phyloP scores from a whole-genome alignment of 2,113 vertebrate species.

The Heterotilapia buettikoferi region DNA sequence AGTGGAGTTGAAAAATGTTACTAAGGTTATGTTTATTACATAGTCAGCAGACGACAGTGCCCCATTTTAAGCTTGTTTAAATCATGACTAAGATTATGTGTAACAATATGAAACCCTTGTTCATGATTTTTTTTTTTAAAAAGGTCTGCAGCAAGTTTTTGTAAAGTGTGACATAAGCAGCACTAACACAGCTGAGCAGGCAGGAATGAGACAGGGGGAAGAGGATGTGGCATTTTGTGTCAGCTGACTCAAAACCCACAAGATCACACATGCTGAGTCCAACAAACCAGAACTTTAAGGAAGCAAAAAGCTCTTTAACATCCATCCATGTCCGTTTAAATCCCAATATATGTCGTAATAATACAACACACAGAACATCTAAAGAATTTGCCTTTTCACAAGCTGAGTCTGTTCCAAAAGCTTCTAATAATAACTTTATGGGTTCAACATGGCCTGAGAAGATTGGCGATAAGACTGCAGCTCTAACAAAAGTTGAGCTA shows the following conservation, averaged over 20 bases:
- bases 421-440: neutral
- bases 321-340: neutral
- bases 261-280: neutral
- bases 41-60: neutral
- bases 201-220: neutral
- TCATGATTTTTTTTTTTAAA: neutral
- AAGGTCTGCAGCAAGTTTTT: neutral
- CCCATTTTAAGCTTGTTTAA: neutral
- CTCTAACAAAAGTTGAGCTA: neutral
- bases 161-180: neutral
- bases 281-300: neutral
- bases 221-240: neutral
- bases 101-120: neutral
- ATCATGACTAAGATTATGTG: neutral
- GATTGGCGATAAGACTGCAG: neutral
- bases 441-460: neutral
- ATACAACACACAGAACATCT: neutral
- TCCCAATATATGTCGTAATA: neutral
- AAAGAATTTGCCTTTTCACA: neutral
- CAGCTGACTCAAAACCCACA: constrained; percentile 24
- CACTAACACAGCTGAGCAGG: neutral
- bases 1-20: fast-evolving
- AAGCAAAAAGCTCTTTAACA: neutral
- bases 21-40: neutral
- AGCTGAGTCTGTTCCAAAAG: neutral